Conservation (phyloP, 1,140 invertebrate genomes). For the Atta cephalotes region DNA sequence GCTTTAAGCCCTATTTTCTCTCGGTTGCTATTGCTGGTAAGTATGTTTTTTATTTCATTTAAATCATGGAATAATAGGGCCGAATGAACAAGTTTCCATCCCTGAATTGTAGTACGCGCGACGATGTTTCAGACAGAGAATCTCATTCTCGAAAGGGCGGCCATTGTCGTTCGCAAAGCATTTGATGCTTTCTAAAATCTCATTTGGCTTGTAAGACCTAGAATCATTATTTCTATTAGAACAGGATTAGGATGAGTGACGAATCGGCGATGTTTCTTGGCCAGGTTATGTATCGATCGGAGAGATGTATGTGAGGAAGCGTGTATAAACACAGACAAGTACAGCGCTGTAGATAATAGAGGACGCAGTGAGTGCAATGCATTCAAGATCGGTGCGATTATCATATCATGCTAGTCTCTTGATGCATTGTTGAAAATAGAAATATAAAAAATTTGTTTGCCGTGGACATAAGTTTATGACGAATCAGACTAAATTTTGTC, state of each 20-base stretch:
- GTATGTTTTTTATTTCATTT: neutral
- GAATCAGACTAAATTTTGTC: neutral
- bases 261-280: neutral
- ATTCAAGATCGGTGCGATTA: too few species aligned
- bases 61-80: neutral
- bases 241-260: too few species aligned
- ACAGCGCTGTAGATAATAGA: slow-evolving; percentile 3
- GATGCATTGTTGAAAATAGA: neutral
- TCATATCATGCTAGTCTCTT: neutral
- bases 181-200: neutral
- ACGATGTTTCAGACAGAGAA: slow-evolving; percentile 44
- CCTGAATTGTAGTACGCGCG: neutral
- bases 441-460: neutral
- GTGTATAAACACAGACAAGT: neutral
- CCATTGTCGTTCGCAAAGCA: slow-evolving; percentile 60
- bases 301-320: neutral
- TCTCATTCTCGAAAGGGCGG: slow-evolving; percentile 1
- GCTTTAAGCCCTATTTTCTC: neutral
- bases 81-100: neutral
- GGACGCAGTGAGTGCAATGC: neutral
- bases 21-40: slow-evolving; percentile 33
- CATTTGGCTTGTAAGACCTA: neutral
- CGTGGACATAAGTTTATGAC: neutral
- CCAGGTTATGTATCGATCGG: slow-evolving; percentile 25
- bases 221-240: neutral